phyloP scores from a whole-genome alignment of 2,797 vertebrate species.

The Cossypha dichroa region DNA sequence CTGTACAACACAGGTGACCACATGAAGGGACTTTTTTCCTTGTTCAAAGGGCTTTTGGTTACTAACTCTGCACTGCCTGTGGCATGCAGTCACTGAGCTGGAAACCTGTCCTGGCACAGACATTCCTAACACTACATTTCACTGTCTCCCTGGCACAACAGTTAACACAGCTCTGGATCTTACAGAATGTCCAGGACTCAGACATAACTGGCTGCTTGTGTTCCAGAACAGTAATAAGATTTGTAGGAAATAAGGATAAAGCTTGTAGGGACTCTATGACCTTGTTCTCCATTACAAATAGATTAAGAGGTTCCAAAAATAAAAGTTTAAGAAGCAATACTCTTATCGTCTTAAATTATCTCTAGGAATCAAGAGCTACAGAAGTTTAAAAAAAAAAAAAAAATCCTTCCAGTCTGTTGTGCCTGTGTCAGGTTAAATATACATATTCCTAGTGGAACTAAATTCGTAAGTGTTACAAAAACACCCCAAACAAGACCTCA shows the following conservation, averaged over 20 bases:
- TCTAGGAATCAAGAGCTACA: neutral
- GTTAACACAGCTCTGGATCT: neutral
- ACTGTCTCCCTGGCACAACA: neutral
- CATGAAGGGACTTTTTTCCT: neutral
- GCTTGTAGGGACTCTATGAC: slow-evolving; percentile 32
- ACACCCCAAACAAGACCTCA: neutral
- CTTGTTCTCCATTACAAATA: slow-evolving; percentile 58
- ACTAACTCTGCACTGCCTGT: neutral
- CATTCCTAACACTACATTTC: neutral
- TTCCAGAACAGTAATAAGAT: slow-evolving; percentile 42
- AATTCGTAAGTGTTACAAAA: neutral
- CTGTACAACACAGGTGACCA: neutral
- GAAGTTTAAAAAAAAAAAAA: slow-evolving; percentile 11
- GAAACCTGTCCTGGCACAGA: neutral
- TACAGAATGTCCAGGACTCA: neutral
- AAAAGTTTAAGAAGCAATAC: slow-evolving; percentile 53
- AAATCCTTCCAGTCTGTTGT: neutral
- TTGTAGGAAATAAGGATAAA: slow-evolving; percentile 62
- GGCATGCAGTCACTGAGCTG: neutral
- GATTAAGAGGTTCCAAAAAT: slow-evolving; percentile 74
- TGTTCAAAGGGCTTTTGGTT: neutral
- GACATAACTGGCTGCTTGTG: neutral
- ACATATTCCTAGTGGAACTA: neutral
- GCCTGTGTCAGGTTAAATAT: slow-evolving; percentile 13
- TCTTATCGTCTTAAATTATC: slow-evolving; percentile 4